Conservation (phyloP, 64 coral and sea anemone genomes). For the Stylophora pistillata region DNA sequence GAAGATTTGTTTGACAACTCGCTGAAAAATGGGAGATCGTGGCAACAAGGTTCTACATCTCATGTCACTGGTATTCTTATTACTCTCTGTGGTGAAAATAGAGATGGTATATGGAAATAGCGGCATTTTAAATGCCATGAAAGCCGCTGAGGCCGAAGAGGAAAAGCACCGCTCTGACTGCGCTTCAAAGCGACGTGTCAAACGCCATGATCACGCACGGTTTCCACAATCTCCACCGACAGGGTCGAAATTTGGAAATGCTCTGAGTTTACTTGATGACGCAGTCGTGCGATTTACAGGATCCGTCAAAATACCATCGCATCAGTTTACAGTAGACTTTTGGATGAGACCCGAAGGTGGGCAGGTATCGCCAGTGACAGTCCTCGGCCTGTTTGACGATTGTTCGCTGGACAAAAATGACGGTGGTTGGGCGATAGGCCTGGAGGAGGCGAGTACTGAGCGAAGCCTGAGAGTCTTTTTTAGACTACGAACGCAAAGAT, state of each 20-base stretch:
- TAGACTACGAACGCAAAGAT: conserved; percentile 74
- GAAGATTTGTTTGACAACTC: neutral
- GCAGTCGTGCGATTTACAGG: conserved; percentile 70
- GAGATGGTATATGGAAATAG: conserved; percentile 2
- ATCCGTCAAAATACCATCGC: conserved; percentile 44
- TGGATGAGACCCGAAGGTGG: conserved; percentile 98
- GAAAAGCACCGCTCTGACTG: conserved; percentile 33
- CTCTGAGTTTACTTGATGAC: conserved; percentile 74
- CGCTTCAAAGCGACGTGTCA: conserved; percentile 60
- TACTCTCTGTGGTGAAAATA: neutral
- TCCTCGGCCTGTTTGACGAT: conserved; percentile 77
- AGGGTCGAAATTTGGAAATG: conserved; percentile 83
- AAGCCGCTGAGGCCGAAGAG: conserved; percentile 27
- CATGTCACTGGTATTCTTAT: neutral
- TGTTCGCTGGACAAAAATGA: conserved; percentile 68
- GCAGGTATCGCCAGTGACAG: conserved; percentile 75
- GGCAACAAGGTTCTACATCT: neutral
- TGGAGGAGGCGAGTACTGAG: conserved; percentile 45
- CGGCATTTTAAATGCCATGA: neutral
- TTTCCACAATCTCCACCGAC: conserved; percentile 72
- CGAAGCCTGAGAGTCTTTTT: conserved; percentile 86
- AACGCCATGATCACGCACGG: conserved; percentile 72
- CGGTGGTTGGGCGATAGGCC: conserved; percentile 90
- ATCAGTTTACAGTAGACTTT: conserved; percentile 89
- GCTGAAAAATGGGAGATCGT: neutral